Evolutionary conservation across 1,140 invertebrate genomes (phyloP), one percentile per base, ranked within the genome.

Genomic region (Saxidomus purpurata): DNA sequence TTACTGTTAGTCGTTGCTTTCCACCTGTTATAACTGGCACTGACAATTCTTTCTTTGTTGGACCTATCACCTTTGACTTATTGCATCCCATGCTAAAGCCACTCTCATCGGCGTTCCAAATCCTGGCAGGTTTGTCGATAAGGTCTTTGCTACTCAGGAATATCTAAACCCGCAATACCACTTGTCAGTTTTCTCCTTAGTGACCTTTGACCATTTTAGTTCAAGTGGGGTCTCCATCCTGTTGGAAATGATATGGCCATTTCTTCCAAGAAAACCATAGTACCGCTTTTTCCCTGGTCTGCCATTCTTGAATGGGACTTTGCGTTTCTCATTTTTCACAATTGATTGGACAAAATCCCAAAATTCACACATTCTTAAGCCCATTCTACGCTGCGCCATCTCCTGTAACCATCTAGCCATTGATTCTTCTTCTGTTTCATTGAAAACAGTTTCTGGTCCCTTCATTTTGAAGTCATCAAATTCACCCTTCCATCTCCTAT

Each of bases 51-150:
- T 28, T 25, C 40, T 38, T 63, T 47, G 40, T 34, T 43, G 86
- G 86, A 9, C 76, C 86, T 61, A 88, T 88, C 19, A 88, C 86
- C 1, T 88, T 88, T 8, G 55, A 25, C 25, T 38, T 34, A 8
- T 36, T 77, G 36, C 6, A 22, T 63, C 89, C 88, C 77, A 90
- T 85, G 38, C 25, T 80, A 43, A 91, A 91, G 1, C 90, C 89
- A 6, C 85, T 85, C 47, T 91, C 90, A 87, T 91, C 89, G 4
- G 85, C 89, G 81, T 91, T 91, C 77, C 67, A 91, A 28, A 91
- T 91, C 22, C 85, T 52, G 22, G 1, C 22, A 25, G 84, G 90
- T 47, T 79, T 81, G n/a, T 90, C 47, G 8, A 88, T 11, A 34
- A 91, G 34, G 43, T 80, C 47, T 34, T 84, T 79, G 0, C 15